Evolutionary conservation across 2,113 vertebrate genomes (phyloP), one percentile per base, ranked within the genome.

Genomic region (Phaethornis superciliosus): DNA sequence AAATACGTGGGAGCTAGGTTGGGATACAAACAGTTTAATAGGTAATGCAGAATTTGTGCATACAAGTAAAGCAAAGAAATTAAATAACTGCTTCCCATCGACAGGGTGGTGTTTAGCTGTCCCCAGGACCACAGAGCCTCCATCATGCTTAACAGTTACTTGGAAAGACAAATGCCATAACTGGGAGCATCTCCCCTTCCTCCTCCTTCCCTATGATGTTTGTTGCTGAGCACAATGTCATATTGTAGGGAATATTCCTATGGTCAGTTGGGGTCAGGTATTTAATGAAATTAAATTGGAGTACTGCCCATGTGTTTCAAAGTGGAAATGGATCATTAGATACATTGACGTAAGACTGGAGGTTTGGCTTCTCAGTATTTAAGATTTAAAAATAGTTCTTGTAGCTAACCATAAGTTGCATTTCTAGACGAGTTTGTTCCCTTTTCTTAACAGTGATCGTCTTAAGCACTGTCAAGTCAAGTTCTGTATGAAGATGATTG

Each of bases 371-470:
- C 44, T 47, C 35, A 79, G 21, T 71, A 52, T 78, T 95, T 79
- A 22, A 89, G 60, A 62, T 47, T 37, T 2, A 81, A 77, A 93
- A 91, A 47, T 87, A 87, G 81, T 52, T 83, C 20, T 69, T 74
- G 13, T 69, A 81, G 55, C 30, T 47, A 78, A 58, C 69, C 14
- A 3, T 75, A 63, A 83, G 40, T 69, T 76, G 79, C 10, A 1
- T 83, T 70, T 59, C 46, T 95, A 65, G 46, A 65, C 59, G 42
- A 93, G 63, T 69, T 96, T 85, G 78, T 95, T 94, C 92, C 46
- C 59, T 91, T 93, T 91, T 88, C 47, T 83, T 90, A 55, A 67
- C 4, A 14, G 9, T 14, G 30, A 54, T 80, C 91, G 32, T 77
- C 22, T 65, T 65, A 27, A 52, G 85, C 23, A 4, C 19, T 82